A percentile compares a stretch with the other conserved stretches of the same genome.
phyloP scores from a whole-genome alignment of 2,797 vertebrate genomes.

The Hippocampus kuda region DNA sequence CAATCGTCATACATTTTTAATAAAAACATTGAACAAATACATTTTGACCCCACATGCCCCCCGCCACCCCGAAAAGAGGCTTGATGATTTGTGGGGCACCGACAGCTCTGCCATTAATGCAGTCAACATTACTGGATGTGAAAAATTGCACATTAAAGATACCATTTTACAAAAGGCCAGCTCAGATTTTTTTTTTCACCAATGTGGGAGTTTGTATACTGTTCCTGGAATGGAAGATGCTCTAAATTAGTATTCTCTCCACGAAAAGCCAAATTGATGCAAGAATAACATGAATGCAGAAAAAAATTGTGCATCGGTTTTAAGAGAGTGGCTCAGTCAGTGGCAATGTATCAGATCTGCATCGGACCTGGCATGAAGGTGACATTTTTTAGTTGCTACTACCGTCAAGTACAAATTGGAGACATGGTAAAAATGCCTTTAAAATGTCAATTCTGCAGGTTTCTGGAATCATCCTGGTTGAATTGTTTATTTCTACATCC shows the following conservation, averaged over 20 bases:
- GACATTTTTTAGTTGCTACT: neutral
- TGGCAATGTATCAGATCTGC: constrained; percentile 36
- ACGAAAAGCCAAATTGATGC: constrained; percentile 25
- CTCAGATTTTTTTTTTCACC: neutral
- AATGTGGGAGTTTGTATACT: neutral
- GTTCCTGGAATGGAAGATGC: neutral
- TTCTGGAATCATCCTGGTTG: neutral
- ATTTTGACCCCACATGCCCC: too few relatives aligned
- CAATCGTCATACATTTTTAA: too few relatives aligned
- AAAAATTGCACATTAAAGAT: neutral
- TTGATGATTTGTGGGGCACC: too few relatives aligned
- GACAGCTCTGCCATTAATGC: too few relatives aligned
- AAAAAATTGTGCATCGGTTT: constrained; percentile 12
- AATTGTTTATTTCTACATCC: neutral
- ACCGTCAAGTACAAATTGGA: neutral
- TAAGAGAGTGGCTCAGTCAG: constrained; percentile 32
- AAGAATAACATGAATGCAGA: constrained; percentile 26
- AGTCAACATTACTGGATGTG: too few relatives aligned
- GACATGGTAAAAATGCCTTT: neutral
- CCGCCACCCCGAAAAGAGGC: too few relatives aligned
- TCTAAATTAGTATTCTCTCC: constrained; percentile 22
- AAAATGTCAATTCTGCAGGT: neutral
- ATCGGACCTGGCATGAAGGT: constrained; percentile 1
- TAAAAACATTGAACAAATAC: too few relatives aligned
- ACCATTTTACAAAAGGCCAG: neutral